Evolutionary conservation across 2,888 invertebrate genomes (phyloP).

Genomic region (Mythimna pallens): DNA sequence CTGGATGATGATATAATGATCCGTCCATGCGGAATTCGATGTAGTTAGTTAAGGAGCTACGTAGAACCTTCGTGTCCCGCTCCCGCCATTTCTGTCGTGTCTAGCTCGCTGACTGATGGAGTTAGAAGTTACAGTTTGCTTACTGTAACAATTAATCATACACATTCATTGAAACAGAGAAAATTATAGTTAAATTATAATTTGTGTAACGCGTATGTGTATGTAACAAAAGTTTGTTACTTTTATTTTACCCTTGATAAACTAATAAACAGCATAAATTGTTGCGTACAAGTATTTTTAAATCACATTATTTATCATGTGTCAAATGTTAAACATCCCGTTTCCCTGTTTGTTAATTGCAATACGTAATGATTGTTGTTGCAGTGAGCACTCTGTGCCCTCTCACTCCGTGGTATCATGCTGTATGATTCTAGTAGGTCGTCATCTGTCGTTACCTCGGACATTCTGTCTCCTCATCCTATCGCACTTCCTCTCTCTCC

Average conservation of each 20-base stretch:
- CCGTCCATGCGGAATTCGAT: slow-evolving; percentile 87
- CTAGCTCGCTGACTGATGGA: slow-evolving; percentile 47
- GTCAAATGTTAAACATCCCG: not conserved
- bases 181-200: not conserved
- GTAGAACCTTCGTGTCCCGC: slow-evolving; percentile 68
- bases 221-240: too few relatives aligned
- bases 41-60: slow-evolving; percentile 83
- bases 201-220: not conserved
- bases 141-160: not conserved
- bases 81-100: slow-evolving; percentile 59
- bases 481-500: slow-evolving; percentile 25
- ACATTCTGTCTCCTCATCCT: slow-evolving; percentile 50
- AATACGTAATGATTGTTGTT: not conserved
- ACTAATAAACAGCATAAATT: not conserved
- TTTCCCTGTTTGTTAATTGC: too few relatives aligned
- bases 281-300: not conserved
- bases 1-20: slow-evolving; percentile 80
- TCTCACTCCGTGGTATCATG: slow-evolving; percentile 33
- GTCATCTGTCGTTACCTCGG: slow-evolving; percentile 45
- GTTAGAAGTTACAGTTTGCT: not conserved
- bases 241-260: not conserved
- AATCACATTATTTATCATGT: not conserved
- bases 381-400: slow-evolving; percentile 9
- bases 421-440: slow-evolving; percentile 42
- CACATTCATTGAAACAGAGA: not conserved